These are phyloP conservation scores for Timandra comae DNA, from an alignment of 2,888 invertebrate species.

Conservation along the genomic window DNA sequence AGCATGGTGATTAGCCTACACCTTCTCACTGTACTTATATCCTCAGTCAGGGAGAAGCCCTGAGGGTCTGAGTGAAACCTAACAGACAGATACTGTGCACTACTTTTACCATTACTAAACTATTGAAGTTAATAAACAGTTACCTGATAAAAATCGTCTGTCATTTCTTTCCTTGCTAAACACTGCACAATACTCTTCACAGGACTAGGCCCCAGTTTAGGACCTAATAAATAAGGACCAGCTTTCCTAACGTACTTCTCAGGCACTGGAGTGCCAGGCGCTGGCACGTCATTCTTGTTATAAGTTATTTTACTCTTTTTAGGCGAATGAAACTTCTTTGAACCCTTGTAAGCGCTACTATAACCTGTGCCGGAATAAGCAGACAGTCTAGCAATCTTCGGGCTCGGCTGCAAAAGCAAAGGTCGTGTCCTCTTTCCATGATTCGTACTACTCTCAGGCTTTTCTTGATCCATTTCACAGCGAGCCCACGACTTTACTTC, in stretches of 20 bases:
- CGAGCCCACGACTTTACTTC: no score
- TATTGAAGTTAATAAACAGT: no score
- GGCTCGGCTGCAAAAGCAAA: conserved; percentile 59
- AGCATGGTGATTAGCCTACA: no score
- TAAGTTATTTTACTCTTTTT: conserved; percentile 46
- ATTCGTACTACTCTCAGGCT: conserved; percentile 54
- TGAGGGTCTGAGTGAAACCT: no score
- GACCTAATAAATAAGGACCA: conserved; percentile 82
- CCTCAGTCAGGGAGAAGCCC: no score
- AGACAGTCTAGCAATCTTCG: conserved; percentile 56
- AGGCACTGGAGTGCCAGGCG: conserved; percentile 70
- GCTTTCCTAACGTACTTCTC: conserved; percentile 76
- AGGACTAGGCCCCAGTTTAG: conserved; percentile 83
- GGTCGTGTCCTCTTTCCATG: conserved; percentile 68
- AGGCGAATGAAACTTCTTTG: conserved; percentile 43
- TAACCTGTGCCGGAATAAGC: conserved; percentile 49
- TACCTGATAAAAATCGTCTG: conserved; percentile 82
- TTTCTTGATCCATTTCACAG: conserved; percentile 69
- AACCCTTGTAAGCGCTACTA: conserved; percentile 46
- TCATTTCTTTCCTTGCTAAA: conserved; percentile 81
- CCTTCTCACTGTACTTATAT: no score
- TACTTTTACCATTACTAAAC: no score
- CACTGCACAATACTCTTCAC: conserved; percentile 87
- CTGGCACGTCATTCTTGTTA: conserved; percentile 58
- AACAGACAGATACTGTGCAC: no score